Base-by-base conservation (phyloP, 1,140 invertebrate genomes). In the Drosophila mauritiana region DNA sequence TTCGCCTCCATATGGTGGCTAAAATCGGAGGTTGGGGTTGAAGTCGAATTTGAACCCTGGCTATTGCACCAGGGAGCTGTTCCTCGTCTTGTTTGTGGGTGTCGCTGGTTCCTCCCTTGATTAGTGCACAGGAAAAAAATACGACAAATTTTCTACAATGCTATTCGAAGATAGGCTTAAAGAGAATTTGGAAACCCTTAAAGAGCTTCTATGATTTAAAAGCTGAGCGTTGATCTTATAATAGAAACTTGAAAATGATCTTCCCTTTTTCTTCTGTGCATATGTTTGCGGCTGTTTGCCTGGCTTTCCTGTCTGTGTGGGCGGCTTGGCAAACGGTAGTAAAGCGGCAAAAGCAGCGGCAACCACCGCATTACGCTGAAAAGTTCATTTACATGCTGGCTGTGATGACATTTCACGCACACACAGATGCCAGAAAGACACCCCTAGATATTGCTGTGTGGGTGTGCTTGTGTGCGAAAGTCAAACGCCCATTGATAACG, bases 301-400 rank as follows among this genome's bases (percentile, higher is more conserved):
- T 61, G 54, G 57, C 17, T 53, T 52, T 51, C 48, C 39, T 55
- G 74, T 76, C 42, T 84, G 72, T 64, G 72, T 76, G 78, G 65
- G 72, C 39, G 62, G 20, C 53, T 42, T 22, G 63, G 22, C 37
- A 52, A 67, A 40, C 63, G 46, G 58, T 64, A 64, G 64, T 64
- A 52, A 67, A 42, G 45, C 64, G 73, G 52, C 52, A 40, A 46
- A 51, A 64, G 39, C 54, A 58, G 65, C 53, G 59, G 63, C 68
- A 70, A 80, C 82, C 76, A 82, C 70, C 79, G 67, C 61, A 84
- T 68, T 68, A 69, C 73, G 83, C 75, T 91, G 68, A 75, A 91
- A 88, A 91, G 88, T 91, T 91, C 88, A 91, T 91, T 91, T 91
- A 91, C 88, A 91, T 89, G 82, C 74, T 70, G 36, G 79, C 76